Evolutionary conservation across 23 tunicate genomes (phyloP).

Genomic region (Styela plicata): DNA sequence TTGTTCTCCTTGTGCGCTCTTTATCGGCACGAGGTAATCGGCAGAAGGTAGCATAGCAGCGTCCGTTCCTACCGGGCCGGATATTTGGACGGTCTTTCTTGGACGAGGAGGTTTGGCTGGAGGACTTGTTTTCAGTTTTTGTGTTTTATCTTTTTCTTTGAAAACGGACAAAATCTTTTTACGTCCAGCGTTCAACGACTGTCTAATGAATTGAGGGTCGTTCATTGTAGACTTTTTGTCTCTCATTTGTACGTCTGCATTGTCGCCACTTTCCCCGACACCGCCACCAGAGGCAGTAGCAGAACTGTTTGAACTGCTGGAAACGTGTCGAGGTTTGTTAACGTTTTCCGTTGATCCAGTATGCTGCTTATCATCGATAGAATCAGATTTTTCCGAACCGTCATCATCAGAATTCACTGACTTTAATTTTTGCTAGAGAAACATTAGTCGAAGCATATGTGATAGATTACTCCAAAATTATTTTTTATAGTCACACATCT

Average conservation of each 20-base stretch:
- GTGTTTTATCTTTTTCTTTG: neutral
- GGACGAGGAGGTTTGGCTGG: constrained; percentile 18
- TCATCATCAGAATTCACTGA: neutral
- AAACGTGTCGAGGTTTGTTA: neutral
- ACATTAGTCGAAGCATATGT: neutral
- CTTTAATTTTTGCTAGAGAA: neutral
- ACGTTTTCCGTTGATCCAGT: neutral
- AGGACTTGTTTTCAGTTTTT: neutral
- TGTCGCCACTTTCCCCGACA: neutral
- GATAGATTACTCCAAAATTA: no score
- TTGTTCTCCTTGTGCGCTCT: neutral
- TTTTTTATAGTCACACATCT: no score
- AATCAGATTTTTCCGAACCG: neutral
- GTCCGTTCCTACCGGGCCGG: constrained; percentile 41
- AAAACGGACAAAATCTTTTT: constrained; percentile 17
- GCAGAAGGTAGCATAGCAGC: constrained; percentile 26
- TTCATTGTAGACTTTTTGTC: neutral
- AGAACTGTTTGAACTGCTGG: neutral
- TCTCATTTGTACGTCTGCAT: neutral
- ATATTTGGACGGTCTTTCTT: constrained; percentile 25
- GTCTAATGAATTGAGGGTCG: constrained; percentile 4
- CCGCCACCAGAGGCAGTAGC: neutral
- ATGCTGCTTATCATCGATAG: neutral
- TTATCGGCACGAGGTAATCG: constrained; percentile 5
- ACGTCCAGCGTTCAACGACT: constrained; percentile 11